Evolutionary conservation across 2,113 vertebrate species (phyloP).

Genomic region (Oryzias melastigma): DNA sequence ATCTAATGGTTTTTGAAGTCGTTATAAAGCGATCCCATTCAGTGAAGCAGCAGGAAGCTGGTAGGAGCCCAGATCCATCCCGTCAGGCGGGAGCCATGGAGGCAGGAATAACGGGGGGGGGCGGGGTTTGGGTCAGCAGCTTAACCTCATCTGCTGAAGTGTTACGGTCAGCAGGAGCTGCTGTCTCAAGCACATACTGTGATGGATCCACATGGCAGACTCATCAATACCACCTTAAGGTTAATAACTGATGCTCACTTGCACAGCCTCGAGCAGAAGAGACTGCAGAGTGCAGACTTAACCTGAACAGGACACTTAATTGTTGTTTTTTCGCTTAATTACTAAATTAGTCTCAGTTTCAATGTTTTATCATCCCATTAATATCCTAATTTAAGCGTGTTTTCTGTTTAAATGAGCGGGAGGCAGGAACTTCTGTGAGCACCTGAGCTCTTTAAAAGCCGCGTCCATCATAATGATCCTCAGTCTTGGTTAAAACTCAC

Average conservation of each 20-base stretch:
- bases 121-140: conserved; percentile 10
- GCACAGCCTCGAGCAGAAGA: not conserved
- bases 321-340: no score
- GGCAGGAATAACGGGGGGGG: not conserved
- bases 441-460: not conserved
- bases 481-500: not conserved
- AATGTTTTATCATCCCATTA: no score
- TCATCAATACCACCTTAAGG: conserved; percentile 18
- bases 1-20: not conserved
- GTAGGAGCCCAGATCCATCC: not conserved
- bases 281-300: no score
- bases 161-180: conserved; percentile 7
- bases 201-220: conserved; percentile 20
- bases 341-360: no score
- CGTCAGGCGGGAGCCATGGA: no score
- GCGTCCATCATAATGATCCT: not conserved
- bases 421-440: not conserved
- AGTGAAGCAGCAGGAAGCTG: not conserved
- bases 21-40: conserved; percentile 1
- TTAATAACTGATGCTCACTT: conserved; percentile 7
- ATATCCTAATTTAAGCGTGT: no score
- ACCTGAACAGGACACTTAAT: no score
- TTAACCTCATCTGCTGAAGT: conserved; percentile 19
- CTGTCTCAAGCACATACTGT: conserved; percentile 26
- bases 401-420: not conserved